Evolutionary conservation across 2,113 vertebrate species (phyloP).

Genomic region (Osmerus mordax): DNA sequence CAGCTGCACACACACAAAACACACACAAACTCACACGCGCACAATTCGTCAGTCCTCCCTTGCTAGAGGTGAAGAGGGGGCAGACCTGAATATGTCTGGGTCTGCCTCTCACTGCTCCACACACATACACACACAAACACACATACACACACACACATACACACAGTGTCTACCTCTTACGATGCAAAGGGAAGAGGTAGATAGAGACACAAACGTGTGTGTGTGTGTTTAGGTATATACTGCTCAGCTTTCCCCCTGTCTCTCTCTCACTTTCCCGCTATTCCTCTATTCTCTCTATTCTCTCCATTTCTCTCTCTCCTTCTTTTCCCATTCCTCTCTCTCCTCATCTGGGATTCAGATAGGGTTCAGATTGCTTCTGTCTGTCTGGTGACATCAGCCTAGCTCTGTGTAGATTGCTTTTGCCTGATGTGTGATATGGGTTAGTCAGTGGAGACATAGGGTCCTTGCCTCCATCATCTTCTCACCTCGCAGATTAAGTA

Average conservation of each 20-base stretch:
- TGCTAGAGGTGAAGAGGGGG: no score
- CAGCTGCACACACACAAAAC: background rate
- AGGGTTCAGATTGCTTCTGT: background rate
- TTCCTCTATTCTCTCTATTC: background rate
- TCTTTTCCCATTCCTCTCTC: background rate
- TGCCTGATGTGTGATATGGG: background rate
- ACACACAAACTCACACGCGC: background rate
- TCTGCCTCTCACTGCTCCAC: background rate
- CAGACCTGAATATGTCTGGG: no score
- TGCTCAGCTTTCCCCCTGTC: background rate
- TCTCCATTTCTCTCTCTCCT: background rate
- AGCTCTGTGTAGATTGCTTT: conserved; percentile 1
- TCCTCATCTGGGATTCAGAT: background rate
- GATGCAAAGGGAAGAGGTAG: background rate
- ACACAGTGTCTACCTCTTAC: background rate
- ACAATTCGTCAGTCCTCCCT: no score
- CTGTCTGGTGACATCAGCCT: no score
- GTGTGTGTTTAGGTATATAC: no score
- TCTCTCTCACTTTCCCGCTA: background rate
- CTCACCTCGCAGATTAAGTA: no score
- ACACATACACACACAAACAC: background rate
- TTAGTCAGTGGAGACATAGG: background rate
- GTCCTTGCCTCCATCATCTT: no score
- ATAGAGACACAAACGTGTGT: background rate
- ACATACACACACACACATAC: background rate